phyloP scores from a whole-genome alignment of 37 sponge, comb jelly and placozoan species.

The Halisarca cf. caerulea region DNA sequence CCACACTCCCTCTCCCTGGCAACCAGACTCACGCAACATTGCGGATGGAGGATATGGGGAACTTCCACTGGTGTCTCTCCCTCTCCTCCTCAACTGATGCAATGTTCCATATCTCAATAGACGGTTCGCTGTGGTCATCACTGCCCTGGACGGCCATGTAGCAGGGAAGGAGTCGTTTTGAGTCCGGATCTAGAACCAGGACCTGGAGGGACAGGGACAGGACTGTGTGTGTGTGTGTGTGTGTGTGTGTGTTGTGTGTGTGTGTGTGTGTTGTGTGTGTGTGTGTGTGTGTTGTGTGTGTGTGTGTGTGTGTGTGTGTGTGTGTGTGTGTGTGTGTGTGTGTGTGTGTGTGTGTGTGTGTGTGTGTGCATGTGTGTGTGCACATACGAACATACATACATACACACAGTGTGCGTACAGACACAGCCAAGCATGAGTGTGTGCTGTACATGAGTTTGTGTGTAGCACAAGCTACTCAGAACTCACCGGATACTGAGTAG shows the following conservation, averaged over 20 bases:
- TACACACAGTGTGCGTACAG: not conserved
- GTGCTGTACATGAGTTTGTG: not conserved
- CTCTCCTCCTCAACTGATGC: not conserved
- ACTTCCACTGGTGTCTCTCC: not conserved
- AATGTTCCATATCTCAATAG: slow-evolving; percentile 6
- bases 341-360: not conserved
- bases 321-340: too few species aligned
- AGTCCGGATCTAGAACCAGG: slow-evolving; percentile 56
- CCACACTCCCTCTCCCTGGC: too few species aligned
- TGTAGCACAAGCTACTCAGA: not conserved
- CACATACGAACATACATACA: too few species aligned
- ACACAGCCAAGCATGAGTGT: not conserved
- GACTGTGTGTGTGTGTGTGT: too few species aligned
- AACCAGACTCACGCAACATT: slow-evolving; percentile 21
- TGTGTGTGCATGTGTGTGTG: too few species aligned
- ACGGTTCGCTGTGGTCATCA: slow-evolving; percentile 6
- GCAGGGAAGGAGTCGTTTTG: slow-evolving; percentile 39
- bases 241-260: too few species aligned
- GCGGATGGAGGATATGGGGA: slow-evolving; percentile 3
- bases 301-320: not conserved
- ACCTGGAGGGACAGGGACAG: slow-evolving; percentile 17
- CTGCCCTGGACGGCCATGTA: slow-evolving; percentile 57
- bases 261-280: not conserved
- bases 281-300: not conserved
- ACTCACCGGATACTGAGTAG: slow-evolving; percentile 58